These are phyloP conservation scores for Prorops nasuta DNA, from an alignment of 1,140 invertebrate species.

Conservation along the genomic window DNA sequence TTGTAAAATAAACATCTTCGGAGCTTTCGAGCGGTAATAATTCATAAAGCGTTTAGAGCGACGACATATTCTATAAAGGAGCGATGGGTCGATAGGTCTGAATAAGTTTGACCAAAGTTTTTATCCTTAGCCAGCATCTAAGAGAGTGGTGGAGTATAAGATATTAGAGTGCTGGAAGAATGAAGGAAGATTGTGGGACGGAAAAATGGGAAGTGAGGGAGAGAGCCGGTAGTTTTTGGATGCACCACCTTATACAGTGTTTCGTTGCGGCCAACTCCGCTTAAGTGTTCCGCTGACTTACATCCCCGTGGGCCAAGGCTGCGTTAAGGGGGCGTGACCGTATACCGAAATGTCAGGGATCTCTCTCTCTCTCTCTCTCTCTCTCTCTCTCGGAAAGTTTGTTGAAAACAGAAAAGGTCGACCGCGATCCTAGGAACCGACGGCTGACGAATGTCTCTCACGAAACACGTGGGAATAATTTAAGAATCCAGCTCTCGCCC, in stretches of 20 bases:
- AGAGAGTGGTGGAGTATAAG: too few species aligned
- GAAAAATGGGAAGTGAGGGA: slow-evolving; percentile 14
- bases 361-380: slow-evolving; percentile 12
- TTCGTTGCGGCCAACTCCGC: slow-evolving; percentile 27
- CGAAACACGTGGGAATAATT: background rate
- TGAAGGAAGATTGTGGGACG: slow-evolving; percentile 3
- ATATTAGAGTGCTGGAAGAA: background rate
- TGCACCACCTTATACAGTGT: slow-evolving; percentile 36
- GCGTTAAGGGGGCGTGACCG: slow-evolving; percentile 37
- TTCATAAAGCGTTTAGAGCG: background rate
- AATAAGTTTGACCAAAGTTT: too few species aligned
- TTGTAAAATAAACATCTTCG: too few species aligned
- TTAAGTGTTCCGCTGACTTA: slow-evolving; percentile 43
- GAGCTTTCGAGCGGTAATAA: slow-evolving; percentile 2
- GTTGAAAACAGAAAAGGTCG: slow-evolving; percentile 8
- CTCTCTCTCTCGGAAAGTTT: slow-evolving; percentile 18
- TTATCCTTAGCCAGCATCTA: too few species aligned
- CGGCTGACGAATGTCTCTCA: background rate
- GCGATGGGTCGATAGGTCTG: background rate
- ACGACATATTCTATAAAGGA: background rate
- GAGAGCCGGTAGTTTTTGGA: slow-evolving; percentile 25
- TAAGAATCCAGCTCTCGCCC: too few species aligned
- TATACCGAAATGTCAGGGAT: slow-evolving; percentile 2
- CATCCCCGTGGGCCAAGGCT: slow-evolving; percentile 34
- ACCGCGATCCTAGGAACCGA: background rate